phyloP scores from a whole-genome alignment of 1,140 invertebrate genomes.

The Portunus trituberculatus region DNA sequence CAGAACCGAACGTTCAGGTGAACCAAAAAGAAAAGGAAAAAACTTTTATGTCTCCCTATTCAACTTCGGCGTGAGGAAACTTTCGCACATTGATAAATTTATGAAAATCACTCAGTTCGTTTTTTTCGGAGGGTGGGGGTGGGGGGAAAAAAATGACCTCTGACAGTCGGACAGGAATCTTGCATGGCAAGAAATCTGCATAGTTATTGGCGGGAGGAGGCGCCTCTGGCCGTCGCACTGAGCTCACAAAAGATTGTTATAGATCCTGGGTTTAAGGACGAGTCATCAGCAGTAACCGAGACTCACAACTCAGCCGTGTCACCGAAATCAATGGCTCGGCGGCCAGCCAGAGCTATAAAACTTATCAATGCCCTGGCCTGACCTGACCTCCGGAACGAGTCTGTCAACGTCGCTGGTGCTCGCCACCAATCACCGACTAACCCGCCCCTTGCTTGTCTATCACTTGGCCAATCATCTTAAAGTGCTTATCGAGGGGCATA shows the following conservation, averaged over 20 bases:
- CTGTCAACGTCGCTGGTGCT: constrained; percentile 71
- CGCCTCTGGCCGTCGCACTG: constrained; percentile 32
- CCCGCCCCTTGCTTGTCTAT: constrained; percentile 76
- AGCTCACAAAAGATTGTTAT: constrained; percentile 68
- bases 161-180: constrained; percentile 28
- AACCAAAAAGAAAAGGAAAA: too few species aligned
- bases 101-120: too few species aligned
- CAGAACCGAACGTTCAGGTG: too few species aligned
- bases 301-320: constrained; percentile 71
- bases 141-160: not conserved
- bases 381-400: constrained; percentile 75
- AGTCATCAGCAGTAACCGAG: constrained; percentile 68
- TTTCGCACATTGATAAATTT: too few species aligned
- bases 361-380: constrained; percentile 72
- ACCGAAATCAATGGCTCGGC: constrained; percentile 74
- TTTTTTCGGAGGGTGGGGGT: too few species aligned
- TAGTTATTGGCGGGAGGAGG: constrained; percentile 48
- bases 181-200: constrained; percentile 53
- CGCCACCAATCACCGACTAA: constrained; percentile 73
- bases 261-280: constrained; percentile 62
- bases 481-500: constrained; percentile 72
- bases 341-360: constrained; percentile 74
- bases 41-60: too few species aligned
- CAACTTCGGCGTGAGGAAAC: too few species aligned
- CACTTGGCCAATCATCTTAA: constrained; percentile 76